A percentile compares a stretch with the other conserved stretches of the same genome.
Conservation (phyloP, 1,140 invertebrate species). For the Antheraea mylitta region DNA sequence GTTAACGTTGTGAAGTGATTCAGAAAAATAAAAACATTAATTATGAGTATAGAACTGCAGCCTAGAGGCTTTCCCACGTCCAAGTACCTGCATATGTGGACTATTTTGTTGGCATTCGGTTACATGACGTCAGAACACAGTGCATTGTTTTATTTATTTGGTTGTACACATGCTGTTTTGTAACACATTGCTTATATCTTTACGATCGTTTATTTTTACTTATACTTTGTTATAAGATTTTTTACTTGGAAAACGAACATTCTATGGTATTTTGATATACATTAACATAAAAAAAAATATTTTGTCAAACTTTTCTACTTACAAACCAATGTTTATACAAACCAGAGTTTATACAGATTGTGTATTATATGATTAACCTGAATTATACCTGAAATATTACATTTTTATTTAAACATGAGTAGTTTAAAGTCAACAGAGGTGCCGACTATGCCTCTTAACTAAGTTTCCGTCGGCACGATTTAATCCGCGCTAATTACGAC, state of each 20-base stretch:
- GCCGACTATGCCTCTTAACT: slow-evolving; percentile 5
- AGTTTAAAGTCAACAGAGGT: slow-evolving; percentile 15
- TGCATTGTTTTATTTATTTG: slow-evolving; percentile 43
- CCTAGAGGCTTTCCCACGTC: slow-evolving; percentile 44
- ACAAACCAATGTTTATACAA: no score
- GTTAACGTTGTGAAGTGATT: background rate
- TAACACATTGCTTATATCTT: background rate
- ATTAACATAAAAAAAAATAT: no score
- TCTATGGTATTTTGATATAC: no score
- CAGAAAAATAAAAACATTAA: background rate
- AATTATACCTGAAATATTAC: slow-evolving; percentile 30
- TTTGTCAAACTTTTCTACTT: no score
- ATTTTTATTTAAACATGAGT: slow-evolving; percentile 25
- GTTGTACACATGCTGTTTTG: slow-evolving; percentile 33
- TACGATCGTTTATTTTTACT: background rate
- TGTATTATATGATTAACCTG: background rate
- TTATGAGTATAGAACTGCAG: slow-evolving; percentile 8
- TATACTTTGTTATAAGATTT: no score
- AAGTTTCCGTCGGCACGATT: slow-evolving; percentile 38
- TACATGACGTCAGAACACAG: slow-evolving; percentile 43
- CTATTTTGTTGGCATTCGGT: slow-evolving; percentile 34
- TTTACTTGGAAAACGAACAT: no score
- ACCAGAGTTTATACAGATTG: no score
- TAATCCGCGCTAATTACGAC: slow-evolving; percentile 59
- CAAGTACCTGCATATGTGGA: slow-evolving; percentile 53